phyloP scores from a whole-genome alignment of 2,113 vertebrate species.

The Alaudala cheleensis region DNA sequence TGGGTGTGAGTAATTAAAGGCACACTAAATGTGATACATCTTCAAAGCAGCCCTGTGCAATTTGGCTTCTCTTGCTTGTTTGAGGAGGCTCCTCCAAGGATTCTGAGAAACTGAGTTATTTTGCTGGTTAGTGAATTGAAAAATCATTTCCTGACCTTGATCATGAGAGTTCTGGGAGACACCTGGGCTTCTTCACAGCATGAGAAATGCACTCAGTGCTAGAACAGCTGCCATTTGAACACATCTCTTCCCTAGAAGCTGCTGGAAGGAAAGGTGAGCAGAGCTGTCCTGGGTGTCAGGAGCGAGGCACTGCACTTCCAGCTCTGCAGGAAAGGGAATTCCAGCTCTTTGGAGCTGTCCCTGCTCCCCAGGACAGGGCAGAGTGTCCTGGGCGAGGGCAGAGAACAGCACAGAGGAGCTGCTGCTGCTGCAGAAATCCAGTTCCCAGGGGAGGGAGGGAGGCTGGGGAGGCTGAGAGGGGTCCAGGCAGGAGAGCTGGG shows the following conservation, averaged over 20 bases:
- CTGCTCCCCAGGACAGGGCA: background rate
- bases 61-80: background rate
- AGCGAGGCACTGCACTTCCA: background rate
- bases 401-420: background rate
- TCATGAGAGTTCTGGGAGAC: background rate
- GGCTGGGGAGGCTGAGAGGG: background rate
- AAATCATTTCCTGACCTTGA: background rate
- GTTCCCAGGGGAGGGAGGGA: background rate
- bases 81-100: background rate
- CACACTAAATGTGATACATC: background rate
- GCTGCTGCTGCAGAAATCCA: background rate
- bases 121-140: background rate
- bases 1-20: slow-evolving; percentile 55
- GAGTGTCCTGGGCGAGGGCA: background rate
- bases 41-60: background rate
- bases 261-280: background rate
- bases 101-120: background rate
- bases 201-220: background rate
- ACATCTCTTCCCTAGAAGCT: background rate
- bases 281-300: background rate
- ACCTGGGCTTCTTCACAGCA: background rate
- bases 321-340: background rate
- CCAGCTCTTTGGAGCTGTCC: background rate
- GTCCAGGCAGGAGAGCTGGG: background rate
- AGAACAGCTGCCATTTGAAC: background rate